Evolutionary conservation across 1,140 invertebrate species (phyloP).

Genomic region (Bombyx mandarina): DNA sequence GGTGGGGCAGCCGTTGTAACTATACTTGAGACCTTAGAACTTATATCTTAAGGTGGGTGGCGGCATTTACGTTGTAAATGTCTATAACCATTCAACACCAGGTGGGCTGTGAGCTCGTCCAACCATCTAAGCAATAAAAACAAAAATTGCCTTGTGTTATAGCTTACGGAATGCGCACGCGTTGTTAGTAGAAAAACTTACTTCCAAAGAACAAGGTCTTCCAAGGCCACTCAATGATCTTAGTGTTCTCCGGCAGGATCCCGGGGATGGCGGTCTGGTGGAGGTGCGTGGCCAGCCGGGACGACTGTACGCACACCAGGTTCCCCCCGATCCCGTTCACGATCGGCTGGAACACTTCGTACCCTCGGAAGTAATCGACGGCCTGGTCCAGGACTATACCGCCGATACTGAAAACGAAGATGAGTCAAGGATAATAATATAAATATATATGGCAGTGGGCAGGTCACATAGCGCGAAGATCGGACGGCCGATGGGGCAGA

Average conservation of each 20-base stretch:
- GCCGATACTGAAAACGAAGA: slow-evolving; percentile 74
- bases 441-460: neutral
- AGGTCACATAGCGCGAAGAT: no score
- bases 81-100: no score
- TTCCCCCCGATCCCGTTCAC: slow-evolving; percentile 98
- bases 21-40: no score
- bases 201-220: slow-evolving; percentile 86
- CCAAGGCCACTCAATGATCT: slow-evolving; percentile 84
- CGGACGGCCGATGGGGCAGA: no score
- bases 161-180: no score
- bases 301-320: slow-evolving; percentile 96
- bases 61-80: no score
- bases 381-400: slow-evolving; percentile 86
- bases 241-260: slow-evolving; percentile 80
- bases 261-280: slow-evolving; percentile 87
- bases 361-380: slow-evolving; percentile 81
- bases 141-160: no score
- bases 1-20: no score
- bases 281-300: slow-evolving; percentile 92
- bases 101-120: no score
- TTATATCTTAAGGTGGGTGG: no score
- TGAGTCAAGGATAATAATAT: neutral
- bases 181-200: slow-evolving; percentile 53
- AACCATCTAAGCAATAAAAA: no score
- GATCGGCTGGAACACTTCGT: slow-evolving; percentile 92